phyloP scores from a whole-genome alignment of 2,113 vertebrate genomes.

The Nymphicus hollandicus region DNA sequence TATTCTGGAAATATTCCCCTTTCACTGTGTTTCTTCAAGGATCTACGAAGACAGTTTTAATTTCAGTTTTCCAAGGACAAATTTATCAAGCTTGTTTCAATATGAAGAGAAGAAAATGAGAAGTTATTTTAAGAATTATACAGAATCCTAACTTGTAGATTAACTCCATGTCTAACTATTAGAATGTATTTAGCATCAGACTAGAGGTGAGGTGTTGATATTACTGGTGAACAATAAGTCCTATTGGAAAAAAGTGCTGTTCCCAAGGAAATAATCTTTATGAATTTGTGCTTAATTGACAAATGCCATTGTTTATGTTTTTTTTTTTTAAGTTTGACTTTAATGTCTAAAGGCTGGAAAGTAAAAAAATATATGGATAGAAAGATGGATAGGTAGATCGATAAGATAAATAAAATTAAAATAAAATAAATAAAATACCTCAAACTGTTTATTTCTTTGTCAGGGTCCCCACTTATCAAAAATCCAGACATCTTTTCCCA shows the following conservation, averaged over 20 bases:
- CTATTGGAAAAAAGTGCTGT: neutral
- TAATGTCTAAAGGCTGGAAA: neutral
- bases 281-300: neutral
- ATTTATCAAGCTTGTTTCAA: neutral
- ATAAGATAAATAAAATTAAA: no score
- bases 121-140: neutral
- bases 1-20: neutral
- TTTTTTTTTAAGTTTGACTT: neutral
- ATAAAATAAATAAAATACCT: no score
- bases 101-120: neutral
- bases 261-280: neutral
- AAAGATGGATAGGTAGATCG: no score
- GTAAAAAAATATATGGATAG: no score
- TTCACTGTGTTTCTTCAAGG: neutral
- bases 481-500: neutral
- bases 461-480: neutral
- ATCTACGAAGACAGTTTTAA: neutral
- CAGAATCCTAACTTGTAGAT: neutral
- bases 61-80: neutral
- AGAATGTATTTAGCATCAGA: neutral
- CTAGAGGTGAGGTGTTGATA: neutral
- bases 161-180: neutral
- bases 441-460: neutral
- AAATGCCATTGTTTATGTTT: neutral
- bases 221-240: neutral